Evolutionary conservation across 1,140 invertebrate species (phyloP).

Genomic region (Calycopis cecrops): DNA sequence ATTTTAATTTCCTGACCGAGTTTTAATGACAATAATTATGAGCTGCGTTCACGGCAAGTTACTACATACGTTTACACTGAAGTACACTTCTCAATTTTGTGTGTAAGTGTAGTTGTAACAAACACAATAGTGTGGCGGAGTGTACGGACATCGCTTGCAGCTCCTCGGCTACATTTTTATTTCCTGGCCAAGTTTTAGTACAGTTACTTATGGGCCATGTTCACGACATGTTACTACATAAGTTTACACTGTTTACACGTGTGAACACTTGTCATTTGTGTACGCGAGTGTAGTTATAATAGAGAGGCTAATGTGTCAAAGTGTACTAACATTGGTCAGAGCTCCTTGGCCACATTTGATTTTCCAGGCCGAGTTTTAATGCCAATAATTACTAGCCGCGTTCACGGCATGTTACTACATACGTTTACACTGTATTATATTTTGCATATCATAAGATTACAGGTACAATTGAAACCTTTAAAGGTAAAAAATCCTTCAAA

Average conservation of each 20-base stretch:
- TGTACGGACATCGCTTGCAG: background rate
- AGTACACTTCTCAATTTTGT: no score
- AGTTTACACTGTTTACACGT: conserved; percentile 2
- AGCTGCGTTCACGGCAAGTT: conserved; percentile 26
- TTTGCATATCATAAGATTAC: no score
- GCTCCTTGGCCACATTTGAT: conserved; percentile 33
- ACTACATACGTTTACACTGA: conserved; percentile 12
- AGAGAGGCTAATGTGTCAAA: conserved; percentile 4
- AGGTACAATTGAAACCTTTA: no score
- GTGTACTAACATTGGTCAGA: background rate
- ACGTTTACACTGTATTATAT: conserved; percentile 7
- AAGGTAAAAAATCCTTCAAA: no score
- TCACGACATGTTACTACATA: conserved; percentile 23
- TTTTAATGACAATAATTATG: conserved; percentile 35
- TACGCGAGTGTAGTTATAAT: background rate
- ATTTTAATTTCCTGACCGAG: conserved; percentile 50
- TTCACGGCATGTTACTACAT: conserved; percentile 24
- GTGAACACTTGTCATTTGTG: no score
- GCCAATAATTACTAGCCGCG: conserved; percentile 30
- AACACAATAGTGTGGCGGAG: background rate
- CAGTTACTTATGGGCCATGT: conserved; percentile 30
- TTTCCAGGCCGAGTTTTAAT: conserved; percentile 45
- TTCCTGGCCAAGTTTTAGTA: conserved; percentile 43
- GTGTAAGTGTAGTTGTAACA: background rate
- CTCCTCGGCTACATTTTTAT: conserved; percentile 36